Base-by-base conservation (phyloP, 2,113 vertebrate species). In the Hippocampus mohnikei region DNA sequence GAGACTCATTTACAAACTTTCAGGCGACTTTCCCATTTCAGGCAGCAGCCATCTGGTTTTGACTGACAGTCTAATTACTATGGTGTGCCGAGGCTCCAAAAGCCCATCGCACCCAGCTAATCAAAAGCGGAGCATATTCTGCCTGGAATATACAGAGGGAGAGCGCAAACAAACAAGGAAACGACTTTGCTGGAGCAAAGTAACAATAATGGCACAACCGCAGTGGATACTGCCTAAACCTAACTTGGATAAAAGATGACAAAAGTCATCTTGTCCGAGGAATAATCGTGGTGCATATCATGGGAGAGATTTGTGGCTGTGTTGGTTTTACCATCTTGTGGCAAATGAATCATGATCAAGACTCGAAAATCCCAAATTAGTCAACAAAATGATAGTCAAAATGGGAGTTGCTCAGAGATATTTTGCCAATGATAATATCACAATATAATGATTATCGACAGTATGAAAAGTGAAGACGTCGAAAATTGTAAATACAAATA, bases 11-110 rank as follows among this genome's bases (percentile, higher is more conserved):
- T 77, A 78, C 79, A 83, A 87, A 79, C 73, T 78, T 84, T 48
- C 66, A 69, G 25, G 65, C 75, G 12, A 62, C 75, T 81, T 81
- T 66, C 74, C 71, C 50, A 65, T 80, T 78, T 74, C 82, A 53
- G 1, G 84, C 79, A 72, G 62, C 74, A 86, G 87, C 83, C 86
- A 87, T 85, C 84, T 81, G 84, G 76, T 70, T 89, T 87, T 90
- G 91, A 92, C 67, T 89, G 90, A 90, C 91, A 90, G 85, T 80
- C 80, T 90, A 92, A 92, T 92, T 91, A 90, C 79, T 73, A 79
- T 81, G 64, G 77, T 63, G 80, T 88, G 73, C 70, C 67, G 53
- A 75, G 75, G 84, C 83, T 73, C 82, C 86, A 75, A 85, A 86
- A 82, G 80, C 88, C 85, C 83, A 83, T 53, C 16, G 74, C 89